These are phyloP conservation scores for Machimus rusticus DNA, from an alignment of 2,888 invertebrate species.

Conservation along the genomic window DNA sequence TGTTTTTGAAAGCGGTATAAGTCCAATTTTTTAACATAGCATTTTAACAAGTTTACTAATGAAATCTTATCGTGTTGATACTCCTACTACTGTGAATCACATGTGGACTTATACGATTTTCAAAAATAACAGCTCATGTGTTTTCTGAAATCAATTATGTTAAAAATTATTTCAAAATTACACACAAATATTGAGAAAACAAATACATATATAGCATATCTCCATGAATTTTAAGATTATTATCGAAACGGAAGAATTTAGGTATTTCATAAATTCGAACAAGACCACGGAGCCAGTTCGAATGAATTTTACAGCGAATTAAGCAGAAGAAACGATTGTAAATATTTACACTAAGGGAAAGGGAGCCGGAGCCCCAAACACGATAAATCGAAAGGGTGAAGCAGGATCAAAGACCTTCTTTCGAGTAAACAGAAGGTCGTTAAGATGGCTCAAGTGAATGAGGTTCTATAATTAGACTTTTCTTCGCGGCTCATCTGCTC, in stretches of 20 bases:
- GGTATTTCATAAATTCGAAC: not conserved
- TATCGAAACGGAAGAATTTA: not conserved
- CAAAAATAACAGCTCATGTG: too few species aligned
- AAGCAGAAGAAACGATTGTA: not conserved
- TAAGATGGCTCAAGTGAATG: slow-evolving; percentile 7
- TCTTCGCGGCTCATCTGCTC: slow-evolving; percentile 21
- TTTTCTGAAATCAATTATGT: not conserved
- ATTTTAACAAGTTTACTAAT: too few species aligned
- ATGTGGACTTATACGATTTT: too few species aligned
- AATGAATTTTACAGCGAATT: not conserved
- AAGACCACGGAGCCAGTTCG: not conserved
- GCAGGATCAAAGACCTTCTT: slow-evolving; percentile 29
- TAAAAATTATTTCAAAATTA: too few species aligned
- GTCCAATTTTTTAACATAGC: too few species aligned
- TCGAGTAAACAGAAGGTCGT: slow-evolving; percentile 27
- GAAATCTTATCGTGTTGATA: too few species aligned
- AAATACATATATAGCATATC: too few species aligned
- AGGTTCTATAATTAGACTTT: slow-evolving; percentile 33
- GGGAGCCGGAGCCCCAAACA: not conserved
- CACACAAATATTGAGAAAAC: not conserved
- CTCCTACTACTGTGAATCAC: too few species aligned
- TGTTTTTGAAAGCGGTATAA: too few species aligned
- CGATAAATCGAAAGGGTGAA: slow-evolving; percentile 1
- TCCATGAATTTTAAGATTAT: not conserved
- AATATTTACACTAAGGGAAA: not conserved